These are phyloP conservation scores for Lepus europaeus DNA, from an alignment of 2,113 vertebrate species.

Conservation along the genomic window DNA sequence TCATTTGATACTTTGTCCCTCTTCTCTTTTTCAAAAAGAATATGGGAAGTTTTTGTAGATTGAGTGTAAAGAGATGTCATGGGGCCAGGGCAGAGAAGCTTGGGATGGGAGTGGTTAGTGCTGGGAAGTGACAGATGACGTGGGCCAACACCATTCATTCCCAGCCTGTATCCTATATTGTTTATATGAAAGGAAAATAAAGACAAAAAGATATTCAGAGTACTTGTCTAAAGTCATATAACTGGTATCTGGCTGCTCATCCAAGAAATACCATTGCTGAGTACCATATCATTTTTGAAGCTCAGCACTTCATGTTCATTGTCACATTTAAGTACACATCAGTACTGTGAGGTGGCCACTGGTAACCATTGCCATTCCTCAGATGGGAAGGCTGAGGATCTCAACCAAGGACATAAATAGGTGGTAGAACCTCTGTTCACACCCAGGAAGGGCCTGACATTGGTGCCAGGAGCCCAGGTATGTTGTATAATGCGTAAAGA, in stretches of 20 bases:
- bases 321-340: not conserved
- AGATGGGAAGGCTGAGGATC: not conserved
- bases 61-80: not conserved
- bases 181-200: not conserved
- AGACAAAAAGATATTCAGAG: not conserved
- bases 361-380: not conserved
- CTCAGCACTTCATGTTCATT: not conserved
- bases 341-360: not conserved
- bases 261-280: not conserved
- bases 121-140: not conserved
- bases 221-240: not conserved
- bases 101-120: not conserved
- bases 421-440: not conserved
- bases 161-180: not conserved
- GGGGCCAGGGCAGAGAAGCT: not conserved
- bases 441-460: not conserved
- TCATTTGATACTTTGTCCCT: not conserved
- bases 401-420: too few relatives aligned
- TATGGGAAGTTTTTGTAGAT: not conserved
- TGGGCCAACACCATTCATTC: not conserved
- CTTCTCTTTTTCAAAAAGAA: not conserved
- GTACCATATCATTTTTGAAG: not conserved
- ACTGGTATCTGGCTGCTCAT: not conserved
- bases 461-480: not conserved
- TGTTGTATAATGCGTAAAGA: not conserved